These are phyloP conservation scores for Lepidocyrtinus sp. DNA, from an alignment of 2,888 invertebrate genomes.

Conservation along the genomic window DNA sequence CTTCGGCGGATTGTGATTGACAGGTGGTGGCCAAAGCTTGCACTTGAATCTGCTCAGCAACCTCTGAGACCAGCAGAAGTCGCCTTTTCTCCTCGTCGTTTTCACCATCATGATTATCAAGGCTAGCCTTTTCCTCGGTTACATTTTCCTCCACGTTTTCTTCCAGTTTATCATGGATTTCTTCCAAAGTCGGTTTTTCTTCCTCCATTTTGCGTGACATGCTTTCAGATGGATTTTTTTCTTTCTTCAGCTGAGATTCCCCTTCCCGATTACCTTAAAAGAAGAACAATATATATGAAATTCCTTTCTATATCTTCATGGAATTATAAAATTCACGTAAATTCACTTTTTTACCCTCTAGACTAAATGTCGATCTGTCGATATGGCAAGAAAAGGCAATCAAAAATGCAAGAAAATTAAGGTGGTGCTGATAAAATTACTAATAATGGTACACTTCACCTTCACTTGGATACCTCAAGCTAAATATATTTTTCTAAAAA, in stretches of 20 bases:
- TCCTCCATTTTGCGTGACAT: constrained; percentile 50
- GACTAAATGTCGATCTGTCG: too few relatives aligned
- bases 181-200: constrained; percentile 18
- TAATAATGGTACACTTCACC: too few relatives aligned
- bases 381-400: too few relatives aligned
- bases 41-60: constrained; percentile 11
- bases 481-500: too few relatives aligned
- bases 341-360: too few relatives aligned
- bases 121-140: background rate
- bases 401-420: too few relatives aligned
- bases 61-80: constrained; percentile 35
- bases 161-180: constrained; percentile 2
- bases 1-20: constrained; percentile 42
- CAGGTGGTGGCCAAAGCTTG: constrained; percentile 51
- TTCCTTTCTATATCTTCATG: too few relatives aligned
- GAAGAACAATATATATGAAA: too few relatives aligned
- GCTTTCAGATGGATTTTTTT: constrained; percentile 54
- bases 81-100: constrained; percentile 22
- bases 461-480: too few relatives aligned
- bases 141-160: background rate
- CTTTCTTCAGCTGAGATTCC: constrained; percentile 24
- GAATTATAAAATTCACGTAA: too few relatives aligned
- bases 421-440: too few relatives aligned
- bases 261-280: background rate
- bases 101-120: constrained; percentile 20